These are phyloP conservation scores for Tragopan temminckii DNA, from an alignment of 2,797 vertebrate genomes.

Conservation along the genomic window DNA sequence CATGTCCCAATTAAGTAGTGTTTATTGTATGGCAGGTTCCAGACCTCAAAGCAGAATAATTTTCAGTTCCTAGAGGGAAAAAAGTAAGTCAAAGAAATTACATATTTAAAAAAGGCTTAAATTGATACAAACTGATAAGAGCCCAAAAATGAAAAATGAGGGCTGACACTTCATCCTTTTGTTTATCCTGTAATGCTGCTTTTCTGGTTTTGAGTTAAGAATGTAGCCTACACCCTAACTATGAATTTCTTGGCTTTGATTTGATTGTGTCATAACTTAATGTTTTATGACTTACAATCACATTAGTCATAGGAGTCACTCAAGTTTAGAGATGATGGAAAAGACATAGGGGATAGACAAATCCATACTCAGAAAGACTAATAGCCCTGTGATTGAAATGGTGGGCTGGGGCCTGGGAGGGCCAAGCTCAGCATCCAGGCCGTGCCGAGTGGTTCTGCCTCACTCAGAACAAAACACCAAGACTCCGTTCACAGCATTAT, in stretches of 20 bases:
- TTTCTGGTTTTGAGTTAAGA: constrained; percentile 78
- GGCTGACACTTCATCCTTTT: constrained; percentile 66
- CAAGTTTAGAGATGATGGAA: constrained; percentile 76
- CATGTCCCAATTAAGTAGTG: constrained; percentile 76
- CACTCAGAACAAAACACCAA: neutral
- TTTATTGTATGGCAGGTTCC: constrained; percentile 78
- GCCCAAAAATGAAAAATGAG: constrained; percentile 71
- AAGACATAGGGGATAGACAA: constrained; percentile 65
- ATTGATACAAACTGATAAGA: constrained; percentile 77
- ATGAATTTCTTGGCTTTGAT: constrained; percentile 77
- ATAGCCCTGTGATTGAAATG: neutral
- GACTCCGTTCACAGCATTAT: neutral
- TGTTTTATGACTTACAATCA: constrained; percentile 74
- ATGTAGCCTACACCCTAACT: constrained; percentile 75
- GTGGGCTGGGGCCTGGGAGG: constrained; percentile 27
- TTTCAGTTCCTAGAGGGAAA: constrained; percentile 72
- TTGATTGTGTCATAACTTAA: constrained; percentile 76
- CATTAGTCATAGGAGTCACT: constrained; percentile 77
- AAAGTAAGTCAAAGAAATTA: constrained; percentile 74
- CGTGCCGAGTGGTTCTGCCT: constrained; percentile 18
- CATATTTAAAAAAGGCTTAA: constrained; percentile 62
- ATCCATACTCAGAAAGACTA: constrained; percentile 43
- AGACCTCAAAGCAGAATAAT: constrained; percentile 75
- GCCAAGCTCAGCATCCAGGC: neutral
- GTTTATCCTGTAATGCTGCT: constrained; percentile 75